Base-by-base conservation (phyloP, 2,113 vertebrate species). In the Ceyx melanurus region DNA sequence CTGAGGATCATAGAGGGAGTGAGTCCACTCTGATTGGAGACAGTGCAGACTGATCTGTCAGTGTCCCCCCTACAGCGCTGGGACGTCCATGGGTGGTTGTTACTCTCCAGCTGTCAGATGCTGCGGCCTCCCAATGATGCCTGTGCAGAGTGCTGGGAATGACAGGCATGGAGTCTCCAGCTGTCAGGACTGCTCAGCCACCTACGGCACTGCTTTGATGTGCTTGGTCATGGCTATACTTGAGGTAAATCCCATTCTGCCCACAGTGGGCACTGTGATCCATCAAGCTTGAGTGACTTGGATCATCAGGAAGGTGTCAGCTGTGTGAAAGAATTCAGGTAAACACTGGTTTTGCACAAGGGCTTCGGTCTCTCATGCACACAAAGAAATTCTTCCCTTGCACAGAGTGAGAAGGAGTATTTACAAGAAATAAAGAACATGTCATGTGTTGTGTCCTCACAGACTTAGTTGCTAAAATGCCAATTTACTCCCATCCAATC, bases 271-370 rank as follows among this genome's bases (percentile, higher is more conserved):
- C 40, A 42, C 26, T 54, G 18, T 1, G 3, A 53, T 80, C 67
- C 19, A 22, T 92, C 73, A 77, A 10, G 42, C 46, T 18, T 5
- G 66, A 78, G 79, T 5, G 28, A 46, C 56, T 54, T 8, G 8
- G 1, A 3, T 33, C 3, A 3, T 58, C 65, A 42, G 72, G 60
- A 66, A 74, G 72, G 79, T 31, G 81, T 61, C 60, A 21, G 19
- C 7, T 1, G 31, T 58, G 67, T 14, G 50, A n/a, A 53, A 51
- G 45, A 21, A 65, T 31, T 9, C 14, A 8, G 40, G 13, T 28
- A 7, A 66, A 26, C 0, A 0, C 19, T n/a, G 72, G 15, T 8
- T 57, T 61, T 72, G 45, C 25, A 10, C 0, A 0, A 29, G 71
- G 26, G 18, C 46, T 84, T 40, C 1, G 2, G 6, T 25, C 8